These are phyloP conservation scores for Apamea crenata DNA, from an alignment of 2,888 invertebrate species.

Conservation along the genomic window DNA sequence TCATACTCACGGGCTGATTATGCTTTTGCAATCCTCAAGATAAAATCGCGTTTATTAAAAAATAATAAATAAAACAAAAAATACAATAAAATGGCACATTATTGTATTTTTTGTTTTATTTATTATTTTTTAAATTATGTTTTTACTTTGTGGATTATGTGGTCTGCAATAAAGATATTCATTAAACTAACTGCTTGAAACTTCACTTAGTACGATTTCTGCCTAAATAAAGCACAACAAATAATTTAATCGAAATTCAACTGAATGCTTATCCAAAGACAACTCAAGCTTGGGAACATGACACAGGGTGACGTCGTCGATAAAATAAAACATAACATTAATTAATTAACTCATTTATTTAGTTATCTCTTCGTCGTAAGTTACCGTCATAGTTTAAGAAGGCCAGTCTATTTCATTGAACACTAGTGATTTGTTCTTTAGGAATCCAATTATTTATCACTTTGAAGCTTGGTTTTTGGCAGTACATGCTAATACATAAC, in stretches of 20 bases:
- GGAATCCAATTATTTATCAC: constrained; percentile 6
- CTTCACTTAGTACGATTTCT: not conserved
- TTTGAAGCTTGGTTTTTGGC: constrained; percentile 29
- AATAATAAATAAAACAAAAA: no score
- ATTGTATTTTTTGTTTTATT: no score
- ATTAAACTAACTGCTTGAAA: not conserved
- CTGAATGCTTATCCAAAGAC: not conserved
- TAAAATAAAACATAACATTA: constrained; percentile 8
- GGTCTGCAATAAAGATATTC: no score
- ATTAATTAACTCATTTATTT: constrained; percentile 56
- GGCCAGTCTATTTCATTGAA: constrained; percentile 46
- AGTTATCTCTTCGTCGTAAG: constrained; percentile 35
- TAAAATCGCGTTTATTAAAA: no score
- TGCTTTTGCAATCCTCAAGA: no score
- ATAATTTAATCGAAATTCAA: not conserved
- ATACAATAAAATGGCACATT: no score
- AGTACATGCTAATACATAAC: constrained; percentile 27
- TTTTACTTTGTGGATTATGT: no score
- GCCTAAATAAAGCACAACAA: not conserved
- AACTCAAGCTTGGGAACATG: not conserved
- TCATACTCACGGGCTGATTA: no score
- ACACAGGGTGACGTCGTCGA: no score
- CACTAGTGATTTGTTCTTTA: constrained; percentile 48
- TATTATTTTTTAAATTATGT: no score
- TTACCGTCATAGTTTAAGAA: constrained; percentile 18